These are phyloP conservation scores for Ramazzottius varieornatus DNA, from an alignment of 2,888 invertebrate genomes.

Conservation along the genomic window DNA sequence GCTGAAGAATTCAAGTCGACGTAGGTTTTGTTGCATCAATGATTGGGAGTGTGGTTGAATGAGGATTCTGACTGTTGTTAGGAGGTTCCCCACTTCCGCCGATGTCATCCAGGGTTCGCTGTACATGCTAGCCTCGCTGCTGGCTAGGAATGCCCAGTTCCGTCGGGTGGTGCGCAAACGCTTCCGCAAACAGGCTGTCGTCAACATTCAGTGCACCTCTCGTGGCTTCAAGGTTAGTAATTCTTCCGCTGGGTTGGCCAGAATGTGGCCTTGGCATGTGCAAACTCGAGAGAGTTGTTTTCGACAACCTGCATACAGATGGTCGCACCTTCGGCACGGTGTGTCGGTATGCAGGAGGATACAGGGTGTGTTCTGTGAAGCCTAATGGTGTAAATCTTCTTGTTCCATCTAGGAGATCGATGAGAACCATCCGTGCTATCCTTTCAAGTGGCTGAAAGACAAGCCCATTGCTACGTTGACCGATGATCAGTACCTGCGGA, in stretches of 20 bases:
- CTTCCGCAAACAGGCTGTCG: not conserved
- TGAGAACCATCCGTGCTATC: conserved; percentile 59
- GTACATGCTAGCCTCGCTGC: not conserved
- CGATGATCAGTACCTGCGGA: conserved; percentile 64
- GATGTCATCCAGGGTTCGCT: not conserved
- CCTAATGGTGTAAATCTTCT: too few species aligned
- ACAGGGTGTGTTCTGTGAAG: too few species aligned
- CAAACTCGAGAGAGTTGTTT: not conserved
- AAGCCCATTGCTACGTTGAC: conserved; percentile 68
- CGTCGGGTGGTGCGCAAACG: not conserved
- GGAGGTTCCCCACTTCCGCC: not conserved
- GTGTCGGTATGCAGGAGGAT: too few species aligned
- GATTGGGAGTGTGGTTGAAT: too few species aligned
- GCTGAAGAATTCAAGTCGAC: conserved; percentile 40
- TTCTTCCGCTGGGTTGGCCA: not conserved
- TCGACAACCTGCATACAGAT: too few species aligned
- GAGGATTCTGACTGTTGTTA: conserved; percentile 31
- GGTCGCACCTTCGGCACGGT: too few species aligned
- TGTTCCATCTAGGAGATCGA: conserved; percentile 61
- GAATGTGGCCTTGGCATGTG: not conserved
- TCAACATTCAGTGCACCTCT: not conserved
- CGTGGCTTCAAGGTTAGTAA: not conserved
- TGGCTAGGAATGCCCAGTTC: not conserved
- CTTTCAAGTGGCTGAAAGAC: conserved; percentile 63
- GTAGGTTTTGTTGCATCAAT: conserved; percentile 19